Conservation (phyloP, 2,113 vertebrate species). For the Pseudopipra pipra region DNA sequence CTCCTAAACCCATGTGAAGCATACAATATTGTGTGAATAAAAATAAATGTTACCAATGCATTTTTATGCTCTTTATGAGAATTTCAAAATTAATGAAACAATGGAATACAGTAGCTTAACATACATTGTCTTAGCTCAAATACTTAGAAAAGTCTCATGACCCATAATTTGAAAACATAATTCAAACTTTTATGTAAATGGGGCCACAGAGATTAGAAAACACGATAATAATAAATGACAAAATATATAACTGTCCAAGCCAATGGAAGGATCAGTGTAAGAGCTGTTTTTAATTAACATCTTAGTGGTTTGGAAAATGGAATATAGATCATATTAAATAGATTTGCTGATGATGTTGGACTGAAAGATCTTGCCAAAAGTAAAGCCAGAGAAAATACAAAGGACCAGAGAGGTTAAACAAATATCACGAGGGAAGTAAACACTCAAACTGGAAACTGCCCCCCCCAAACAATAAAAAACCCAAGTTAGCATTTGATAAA, state of each 20-base stretch:
- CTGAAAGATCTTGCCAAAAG: constrained; percentile 23
- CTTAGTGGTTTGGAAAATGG: constrained; percentile 19
- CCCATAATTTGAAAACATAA: background rate
- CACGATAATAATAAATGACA: background rate
- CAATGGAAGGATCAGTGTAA: background rate
- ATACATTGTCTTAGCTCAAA: background rate
- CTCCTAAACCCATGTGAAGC: background rate
- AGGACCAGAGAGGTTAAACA: constrained; percentile 6
- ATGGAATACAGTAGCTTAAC: background rate
- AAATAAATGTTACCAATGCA: background rate
- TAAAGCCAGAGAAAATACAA: constrained; percentile 26
- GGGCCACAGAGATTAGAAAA: background rate
- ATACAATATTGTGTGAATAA: background rate
- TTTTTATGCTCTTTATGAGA: background rate
- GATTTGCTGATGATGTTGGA: background rate
- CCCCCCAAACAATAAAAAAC: background rate
- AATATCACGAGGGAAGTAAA: background rate
- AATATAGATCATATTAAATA: constrained; percentile 30
- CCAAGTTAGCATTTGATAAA: background rate
- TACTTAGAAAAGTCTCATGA: background rate
- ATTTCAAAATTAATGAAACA: background rate
- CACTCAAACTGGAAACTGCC: background rate
- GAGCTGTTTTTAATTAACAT: constrained; percentile 47
- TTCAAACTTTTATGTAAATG: background rate
- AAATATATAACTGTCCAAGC: background rate